Conservation (phyloP, 53 echinoderm and acorn worm genomes). For the Mesocentrotus franciscanus region DNA sequence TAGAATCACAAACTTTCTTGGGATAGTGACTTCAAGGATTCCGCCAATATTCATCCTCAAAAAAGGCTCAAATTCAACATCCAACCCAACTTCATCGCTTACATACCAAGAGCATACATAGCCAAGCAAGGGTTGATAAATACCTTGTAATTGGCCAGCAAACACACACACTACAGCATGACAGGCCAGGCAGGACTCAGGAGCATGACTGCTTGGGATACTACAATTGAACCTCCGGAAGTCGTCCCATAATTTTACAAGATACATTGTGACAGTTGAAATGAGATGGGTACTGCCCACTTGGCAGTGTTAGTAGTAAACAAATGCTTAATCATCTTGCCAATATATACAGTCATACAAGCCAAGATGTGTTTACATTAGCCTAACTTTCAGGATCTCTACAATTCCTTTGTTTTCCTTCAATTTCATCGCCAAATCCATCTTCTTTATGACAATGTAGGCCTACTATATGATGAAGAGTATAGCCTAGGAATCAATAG, state of each 20-base stretch:
- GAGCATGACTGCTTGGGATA: conserved; percentile 1
- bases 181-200: no score
- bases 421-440: not conserved
- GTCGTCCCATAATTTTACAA: conserved; percentile 46
- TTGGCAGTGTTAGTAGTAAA: conserved; percentile 35
- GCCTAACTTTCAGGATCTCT: not conserved
- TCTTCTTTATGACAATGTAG: not conserved
- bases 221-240: conserved; percentile 24
- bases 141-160: not conserved
- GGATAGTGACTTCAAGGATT: no score
- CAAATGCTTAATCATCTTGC: conserved; percentile 42
- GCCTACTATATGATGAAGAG: no score
- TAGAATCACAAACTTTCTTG: not conserved
- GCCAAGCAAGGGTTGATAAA: no score
- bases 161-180: no score
- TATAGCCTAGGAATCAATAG: no score
- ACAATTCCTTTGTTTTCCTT: not conserved
- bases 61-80: no score
- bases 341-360: not conserved
- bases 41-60: not conserved
- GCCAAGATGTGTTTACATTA: not conserved
- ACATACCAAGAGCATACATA: no score
- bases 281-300: conserved; percentile 20
- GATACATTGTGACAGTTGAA: conserved; percentile 45
- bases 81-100: not conserved